These are phyloP conservation scores for Cavia aperea DNA, from an alignment of 2,113 vertebrate genomes.

Conservation along the genomic window DNA sequence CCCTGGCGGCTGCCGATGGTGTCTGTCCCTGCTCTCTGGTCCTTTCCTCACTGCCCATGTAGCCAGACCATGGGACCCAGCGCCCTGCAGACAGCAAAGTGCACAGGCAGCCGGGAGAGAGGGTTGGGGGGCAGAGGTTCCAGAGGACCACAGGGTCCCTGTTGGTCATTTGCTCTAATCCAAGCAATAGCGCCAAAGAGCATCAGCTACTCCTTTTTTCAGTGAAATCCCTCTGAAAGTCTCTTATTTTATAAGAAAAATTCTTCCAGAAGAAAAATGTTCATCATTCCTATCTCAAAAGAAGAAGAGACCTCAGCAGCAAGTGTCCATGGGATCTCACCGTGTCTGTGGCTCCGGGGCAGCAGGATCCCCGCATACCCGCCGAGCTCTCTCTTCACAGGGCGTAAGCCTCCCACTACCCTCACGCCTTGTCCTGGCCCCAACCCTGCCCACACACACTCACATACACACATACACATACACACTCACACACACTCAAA, in stretches of 20 bases:
- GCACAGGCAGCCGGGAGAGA: background rate
- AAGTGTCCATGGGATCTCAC: background rate
- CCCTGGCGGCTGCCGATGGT: background rate
- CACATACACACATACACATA: background rate
- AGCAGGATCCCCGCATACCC: too few species aligned
- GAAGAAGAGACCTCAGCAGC: background rate
- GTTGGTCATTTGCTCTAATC: background rate
- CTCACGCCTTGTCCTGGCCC: background rate
- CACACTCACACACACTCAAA: too few species aligned
- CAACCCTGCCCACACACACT: background rate
- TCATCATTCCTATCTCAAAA: background rate
- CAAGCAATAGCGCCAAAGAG: background rate
- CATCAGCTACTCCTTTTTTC: background rate
- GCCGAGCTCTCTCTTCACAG: background rate
- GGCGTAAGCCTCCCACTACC: background rate
- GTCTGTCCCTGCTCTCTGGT: too few species aligned
- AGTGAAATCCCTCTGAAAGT: background rate
- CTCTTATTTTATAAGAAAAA: background rate
- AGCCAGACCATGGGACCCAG: too few species aligned
- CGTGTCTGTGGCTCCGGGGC: background rate
- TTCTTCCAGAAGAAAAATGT: background rate
- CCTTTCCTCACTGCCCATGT: background rate
- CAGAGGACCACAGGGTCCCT: accelerated
- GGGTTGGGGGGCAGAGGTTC: accelerated
- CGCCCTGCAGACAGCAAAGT: background rate